Evolutionary conservation across 2,113 vertebrate genomes (phyloP), one percentile per base, ranked within the genome.

Genomic region (Riparia riparia): DNA sequence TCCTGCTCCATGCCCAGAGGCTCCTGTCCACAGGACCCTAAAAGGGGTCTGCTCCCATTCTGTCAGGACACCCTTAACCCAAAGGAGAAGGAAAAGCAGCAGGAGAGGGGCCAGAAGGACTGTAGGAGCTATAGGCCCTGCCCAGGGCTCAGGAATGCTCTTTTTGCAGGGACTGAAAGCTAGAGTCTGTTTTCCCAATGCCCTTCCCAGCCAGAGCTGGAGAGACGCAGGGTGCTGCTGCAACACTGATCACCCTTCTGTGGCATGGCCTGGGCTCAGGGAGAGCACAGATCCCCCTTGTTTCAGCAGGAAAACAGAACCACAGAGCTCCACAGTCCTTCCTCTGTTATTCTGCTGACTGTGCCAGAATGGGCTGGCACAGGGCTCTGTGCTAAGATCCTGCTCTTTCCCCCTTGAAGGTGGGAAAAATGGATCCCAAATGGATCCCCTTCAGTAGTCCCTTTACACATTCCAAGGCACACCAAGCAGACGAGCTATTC

Each of bases 261-360:
- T 54, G 74, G 90, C 26, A 61, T 93, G 87, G 93, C 74, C 42
- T 39, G 12, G 39, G 74, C 87, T 96, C 87, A 88, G 71, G 51
- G 18, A 70, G 66, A 85, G 91, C 85, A 95, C 93, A 96, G 79
- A 93, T 63, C 11, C 20, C 24, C 84, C 70, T 97, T 97, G 95
- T 97, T 96, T 56, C 84, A 28, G 63, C 29, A 39, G n/a, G 66
- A 96, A 94, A 94, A 94, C 12, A 94, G 77, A 79, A 73, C 74
- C 85, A 88, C 88, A 90, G 84, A 8, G 53, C 8, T 1, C 56
- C 77, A 95, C 93, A 94, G 91, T 90, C 82, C 66, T 69, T 53
- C 57, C 84, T 95, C 91, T 97, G 93, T 96, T 87, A 54, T 4
- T 34, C 71, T 0, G 2, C 77, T 51, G 81, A 66, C 84, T 87